Base-by-base conservation (phyloP, 2,113 vertebrate genomes). In the Numida meleagris region DNA sequence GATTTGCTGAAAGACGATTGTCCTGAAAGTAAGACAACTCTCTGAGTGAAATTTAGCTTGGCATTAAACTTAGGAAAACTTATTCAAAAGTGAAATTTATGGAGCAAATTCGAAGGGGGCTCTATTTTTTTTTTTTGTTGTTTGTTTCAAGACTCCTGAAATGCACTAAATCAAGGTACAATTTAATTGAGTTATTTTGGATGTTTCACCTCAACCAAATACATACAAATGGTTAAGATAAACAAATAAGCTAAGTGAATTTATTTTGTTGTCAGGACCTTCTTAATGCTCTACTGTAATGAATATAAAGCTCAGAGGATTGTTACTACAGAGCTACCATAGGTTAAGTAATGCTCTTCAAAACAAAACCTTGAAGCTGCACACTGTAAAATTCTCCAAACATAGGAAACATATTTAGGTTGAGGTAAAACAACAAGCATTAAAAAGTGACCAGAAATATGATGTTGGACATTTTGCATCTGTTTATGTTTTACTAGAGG, bases 1-100 rank as follows among this genome's bases (percentile, higher is more conserved):
- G 92, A 89, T 98, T 98, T 96, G 94, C 96, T 93, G 95, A 97
- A 98, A 97, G 96, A 96, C 92, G 89, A 90, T 96, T 96, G 95
- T 96, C 95, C 96, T 96, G 89, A 94, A 97, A 98, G 95, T 72
- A 71, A 80, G 20, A 6, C 10, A 95, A 74, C 55, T 93, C 87
- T 86, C 53, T 92, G 61, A 65, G 19, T 93, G 86, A 93, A 21
- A 63, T 73, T 80, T 76, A 84, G 6, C 53, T 63, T 76, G 89
- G 88, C 82, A 97, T 65, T 70, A 97, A 94, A 91, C n/a, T 31
- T 94, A 86, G 97, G 67, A 68, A 97, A 94, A 91, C 33, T 33
- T 94, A 87, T 77, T 91, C 40, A 81, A 34, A 95, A 84, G 53
- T 63, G 46, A 55, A 80, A 42, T 57, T 82, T 45, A 19, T 4